Evolutionary conservation across 2,888 invertebrate species (phyloP).

Genomic region (Lithophane ornitopus): DNA sequence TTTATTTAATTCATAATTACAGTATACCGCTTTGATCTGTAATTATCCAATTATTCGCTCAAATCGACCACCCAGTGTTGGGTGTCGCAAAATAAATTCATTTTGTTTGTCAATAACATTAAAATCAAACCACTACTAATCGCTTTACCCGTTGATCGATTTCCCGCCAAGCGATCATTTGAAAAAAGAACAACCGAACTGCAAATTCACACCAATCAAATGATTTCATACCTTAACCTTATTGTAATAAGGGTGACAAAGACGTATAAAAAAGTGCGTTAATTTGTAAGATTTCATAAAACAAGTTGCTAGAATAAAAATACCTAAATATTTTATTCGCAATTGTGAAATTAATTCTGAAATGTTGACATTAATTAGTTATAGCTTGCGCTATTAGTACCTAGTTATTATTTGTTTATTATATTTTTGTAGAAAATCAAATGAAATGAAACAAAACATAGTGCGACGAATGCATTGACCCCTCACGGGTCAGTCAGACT

Average conservation of each 20-base stretch:
- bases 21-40: neutral
- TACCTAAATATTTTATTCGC: constrained; percentile 44
- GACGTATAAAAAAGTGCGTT: constrained; percentile 32
- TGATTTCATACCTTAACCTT: constrained; percentile 25
- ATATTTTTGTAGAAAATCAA: constrained; percentile 29
- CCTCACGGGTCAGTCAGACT: constrained; percentile 5
- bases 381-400: constrained; percentile 35
- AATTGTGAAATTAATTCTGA: constrained; percentile 54
- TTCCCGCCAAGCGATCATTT: constrained; percentile 53
- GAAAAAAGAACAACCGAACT: constrained; percentile 40
- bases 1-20: neutral
- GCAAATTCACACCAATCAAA: constrained; percentile 10
- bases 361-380: constrained; percentile 51
- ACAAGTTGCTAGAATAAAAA: constrained; percentile 30
- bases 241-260: constrained; percentile 1
- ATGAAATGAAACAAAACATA: constrained; percentile 27
- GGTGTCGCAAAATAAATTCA: constrained; percentile 40
- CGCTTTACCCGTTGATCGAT: constrained; percentile 43
- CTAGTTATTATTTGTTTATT: constrained; percentile 40
- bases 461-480: constrained; percentile 35
- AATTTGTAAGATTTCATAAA: constrained; percentile 55
- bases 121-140: constrained; percentile 52
- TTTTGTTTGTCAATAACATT: constrained; percentile 56
- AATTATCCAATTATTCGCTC: neutral
- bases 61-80: constrained; percentile 18